Percentiles rank a stretch among this genome's conserved stretches.
Evolutionary conservation across 2,113 vertebrate genomes (phyloP).

Genomic region (Illadopsis cleaveri): DNA sequence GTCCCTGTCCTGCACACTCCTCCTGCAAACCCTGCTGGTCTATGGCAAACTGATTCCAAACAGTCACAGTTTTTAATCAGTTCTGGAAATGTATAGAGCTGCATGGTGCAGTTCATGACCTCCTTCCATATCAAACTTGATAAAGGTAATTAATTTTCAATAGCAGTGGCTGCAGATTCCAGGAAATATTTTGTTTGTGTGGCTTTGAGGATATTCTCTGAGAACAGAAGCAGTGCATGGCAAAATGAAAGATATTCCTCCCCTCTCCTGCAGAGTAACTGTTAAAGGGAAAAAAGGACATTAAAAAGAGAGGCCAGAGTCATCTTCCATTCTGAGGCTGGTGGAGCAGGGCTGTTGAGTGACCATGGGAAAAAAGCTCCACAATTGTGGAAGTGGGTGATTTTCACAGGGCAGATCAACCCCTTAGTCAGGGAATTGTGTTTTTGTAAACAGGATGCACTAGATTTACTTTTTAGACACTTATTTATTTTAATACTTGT

Average conservation of each 20-base stretch:
- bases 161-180: not conserved
- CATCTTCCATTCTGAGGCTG: not conserved
- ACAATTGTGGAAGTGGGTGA: not conserved
- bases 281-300: not conserved
- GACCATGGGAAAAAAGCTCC: not conserved
- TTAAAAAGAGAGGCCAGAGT: not conserved
- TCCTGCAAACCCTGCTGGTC: not conserved
- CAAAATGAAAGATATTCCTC: not conserved
- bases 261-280: too few species aligned
- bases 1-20: not conserved
- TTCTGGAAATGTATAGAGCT: not conserved
- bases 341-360: not conserved
- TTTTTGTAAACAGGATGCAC: not conserved
- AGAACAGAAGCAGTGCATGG: not conserved
- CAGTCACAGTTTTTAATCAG: not conserved
- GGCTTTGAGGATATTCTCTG: not conserved
- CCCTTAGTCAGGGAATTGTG: not conserved
- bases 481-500: not conserved
- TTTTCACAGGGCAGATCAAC: not conserved
- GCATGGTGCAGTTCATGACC: not conserved
- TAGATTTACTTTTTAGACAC: too few species aligned
- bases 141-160: not conserved
- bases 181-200: not conserved
- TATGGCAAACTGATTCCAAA: not conserved
- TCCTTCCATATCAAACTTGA: not conserved